Evolutionary conservation across 1,140 invertebrate species (phyloP), one percentile per base, ranked within the genome.

Genomic region (Anadara kagoshimensis): DNA sequence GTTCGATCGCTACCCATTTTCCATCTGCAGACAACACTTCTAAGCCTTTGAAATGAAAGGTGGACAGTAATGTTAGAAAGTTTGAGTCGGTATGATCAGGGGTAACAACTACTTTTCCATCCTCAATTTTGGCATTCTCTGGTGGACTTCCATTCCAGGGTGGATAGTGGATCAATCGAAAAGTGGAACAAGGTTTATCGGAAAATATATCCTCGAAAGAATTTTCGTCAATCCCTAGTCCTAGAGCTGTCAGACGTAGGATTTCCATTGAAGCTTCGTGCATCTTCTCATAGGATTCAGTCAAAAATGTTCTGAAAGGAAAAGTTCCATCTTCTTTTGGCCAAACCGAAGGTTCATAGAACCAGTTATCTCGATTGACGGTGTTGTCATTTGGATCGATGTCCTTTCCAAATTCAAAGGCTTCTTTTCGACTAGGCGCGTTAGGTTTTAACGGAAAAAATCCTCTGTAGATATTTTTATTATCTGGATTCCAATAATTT

Each of bases 101-200:
- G 10, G 79, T 81, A 18, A 71, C 81, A 0, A 83, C 29, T 5
- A 78, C 70, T 57, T 73, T 77, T 0, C 76, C 76, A 53, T 75
- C 76, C 36, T 82, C 80, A 16, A 73, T 73, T n/a, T 44, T 51
- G 11, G 78, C 76, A 22, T 62, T 75, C 8, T 70, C 56, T 0
- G 79, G 78, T 10, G 78, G 75, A 22, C 54, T 44, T 0, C 62
- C 65, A 18, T 64, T 22, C 63, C 83, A 78, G 8, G 78, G 62
- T 12, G 83, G 83, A 56, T 84, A 84, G 66, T 84, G 83, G 26
- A 83, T 70, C 18, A 84, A 45, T 2, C 81, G 64, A 49, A 80
- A 82, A 7, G 83, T 83, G 22, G 81, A 78, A 22, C 77, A 72
- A 2, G 81, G 79, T 49, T 78, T 74, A 14, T 77, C 65, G 18